phyloP scores from a whole-genome alignment of 1,140 invertebrate genomes.

The Telenomus remus region DNA sequence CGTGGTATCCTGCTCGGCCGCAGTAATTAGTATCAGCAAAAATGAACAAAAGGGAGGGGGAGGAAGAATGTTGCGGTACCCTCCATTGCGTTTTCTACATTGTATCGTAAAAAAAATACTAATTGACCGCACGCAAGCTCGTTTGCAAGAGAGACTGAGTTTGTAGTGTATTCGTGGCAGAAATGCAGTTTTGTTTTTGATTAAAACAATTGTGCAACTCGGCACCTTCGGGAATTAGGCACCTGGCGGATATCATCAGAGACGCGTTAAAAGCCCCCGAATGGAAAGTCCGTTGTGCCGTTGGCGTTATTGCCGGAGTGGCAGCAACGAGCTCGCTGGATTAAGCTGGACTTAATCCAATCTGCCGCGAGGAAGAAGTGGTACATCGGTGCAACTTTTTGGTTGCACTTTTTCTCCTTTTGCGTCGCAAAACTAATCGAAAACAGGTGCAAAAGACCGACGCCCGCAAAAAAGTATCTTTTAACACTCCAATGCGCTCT shows the following conservation, averaged over 20 bases:
- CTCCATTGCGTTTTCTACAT: no score
- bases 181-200: slow-evolving; percentile 45
- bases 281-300: slow-evolving; percentile 51
- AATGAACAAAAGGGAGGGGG: slow-evolving; percentile 14
- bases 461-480: slow-evolving; percentile 40
- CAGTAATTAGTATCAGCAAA: slow-evolving; percentile 23
- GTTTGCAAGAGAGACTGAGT: slow-evolving; percentile 16
- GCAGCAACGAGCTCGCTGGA: slow-evolving; percentile 48
- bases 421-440: slow-evolving; percentile 50
- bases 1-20: slow-evolving; percentile 7
- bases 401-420: slow-evolving; percentile 53
- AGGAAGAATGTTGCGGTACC: background rate
- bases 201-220: slow-evolving; percentile 41
- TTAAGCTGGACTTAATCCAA: slow-evolving; percentile 60
- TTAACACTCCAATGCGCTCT: slow-evolving; percentile 40
- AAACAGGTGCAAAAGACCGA: slow-evolving; percentile 55
- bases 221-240: slow-evolving; percentile 47
- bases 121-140: slow-evolving; percentile 8
- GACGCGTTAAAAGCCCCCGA: slow-evolving; percentile 50
- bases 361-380: slow-evolving; percentile 46
- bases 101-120: background rate
- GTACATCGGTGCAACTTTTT: slow-evolving; percentile 54
- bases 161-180: background rate
- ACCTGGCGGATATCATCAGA: slow-evolving; percentile 50
- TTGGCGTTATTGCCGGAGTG: slow-evolving; percentile 53